Base-by-base conservation (phyloP, 1,140 invertebrate genomes). In the Drosophila navojoa region DNA sequence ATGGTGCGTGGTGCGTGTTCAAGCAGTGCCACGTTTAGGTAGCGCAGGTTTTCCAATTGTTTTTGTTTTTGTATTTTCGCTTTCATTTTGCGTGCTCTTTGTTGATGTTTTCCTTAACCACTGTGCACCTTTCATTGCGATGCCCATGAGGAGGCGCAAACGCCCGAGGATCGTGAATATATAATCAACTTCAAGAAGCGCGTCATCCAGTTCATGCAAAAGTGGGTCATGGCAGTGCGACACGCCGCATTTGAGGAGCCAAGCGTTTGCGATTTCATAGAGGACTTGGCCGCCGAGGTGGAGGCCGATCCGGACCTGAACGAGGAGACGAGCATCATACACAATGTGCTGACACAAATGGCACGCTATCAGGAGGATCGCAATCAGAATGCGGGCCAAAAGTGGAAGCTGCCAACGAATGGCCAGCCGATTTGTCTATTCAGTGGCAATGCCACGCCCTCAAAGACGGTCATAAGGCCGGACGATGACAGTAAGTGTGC, bases 171-270 rank as follows among this genome's bases (percentile, higher is more conserved):
- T 79, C 92, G 94, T 60, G 96, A 97, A 73, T 96, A 96, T 90
- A 93, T 96, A 15, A 86, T 96, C 61, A 94, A 95, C 53, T 95
- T 95, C 78, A 97, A 96, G 92, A 93, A 95, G 81, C 93, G 96
- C 72, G 96, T 97, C 0, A 94, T 97, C 27, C 94, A 96, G 71
- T 97, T 97, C 92, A 94, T 97, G 32, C 94, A 96, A 77, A 93
- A 95, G 76, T 98, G 97, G 97, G 94, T 95, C 9, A 94, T 93
- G 38, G 94, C 96, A 6, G 94, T 96, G 13, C 93, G 95, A 2
- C 94, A 96, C 75, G 95, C 95, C 0, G 96, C 97, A 52, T 96
- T 96, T 80, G 95, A 96, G 76, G 96, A 97, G 84, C 93, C 93
- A 13, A 93, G 93, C 16, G 94, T 95, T n/a, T 93, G 94, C 71